Conservation (phyloP, 2,797 vertebrate genomes). For the Hafferia zeledoni region DNA sequence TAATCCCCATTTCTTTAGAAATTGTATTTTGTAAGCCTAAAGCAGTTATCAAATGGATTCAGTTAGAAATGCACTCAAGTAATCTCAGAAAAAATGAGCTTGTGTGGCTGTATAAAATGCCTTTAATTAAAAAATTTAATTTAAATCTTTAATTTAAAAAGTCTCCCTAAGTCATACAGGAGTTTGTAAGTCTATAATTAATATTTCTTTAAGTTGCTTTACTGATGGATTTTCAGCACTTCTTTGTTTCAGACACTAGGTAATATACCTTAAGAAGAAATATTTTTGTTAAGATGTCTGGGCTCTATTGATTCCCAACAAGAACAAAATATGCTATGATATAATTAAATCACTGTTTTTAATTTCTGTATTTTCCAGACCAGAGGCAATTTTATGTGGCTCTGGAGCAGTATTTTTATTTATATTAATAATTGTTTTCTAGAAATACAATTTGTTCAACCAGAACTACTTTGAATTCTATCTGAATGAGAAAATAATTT, state of each 20-base stretch:
- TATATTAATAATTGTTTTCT: background rate
- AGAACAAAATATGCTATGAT: background rate
- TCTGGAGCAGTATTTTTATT: background rate
- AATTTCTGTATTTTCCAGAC: background rate
- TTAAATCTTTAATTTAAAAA: background rate
- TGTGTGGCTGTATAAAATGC: background rate
- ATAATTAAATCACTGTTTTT: background rate
- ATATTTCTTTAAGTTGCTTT: background rate
- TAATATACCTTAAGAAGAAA: background rate
- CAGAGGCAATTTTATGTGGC: background rate
- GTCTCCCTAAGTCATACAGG: background rate
- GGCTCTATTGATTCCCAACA: background rate
- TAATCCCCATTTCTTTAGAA: background rate
- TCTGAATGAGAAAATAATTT: background rate
- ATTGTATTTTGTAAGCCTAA: background rate
- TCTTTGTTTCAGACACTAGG: background rate
- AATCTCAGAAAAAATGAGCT: background rate
- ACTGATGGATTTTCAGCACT: background rate
- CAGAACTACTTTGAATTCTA: background rate
- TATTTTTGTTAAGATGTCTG: background rate
- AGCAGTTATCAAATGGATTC: background rate
- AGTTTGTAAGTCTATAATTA: background rate
- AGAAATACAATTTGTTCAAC: background rate
- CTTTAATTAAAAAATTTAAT: background rate
- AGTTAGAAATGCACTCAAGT: background rate